Percentiles rank a stretch among this genome's conserved stretches.
These are phyloP conservation scores for Apotomis betuletana DNA, from an alignment of 2,888 invertebrate species.

Conservation along the genomic window DNA sequence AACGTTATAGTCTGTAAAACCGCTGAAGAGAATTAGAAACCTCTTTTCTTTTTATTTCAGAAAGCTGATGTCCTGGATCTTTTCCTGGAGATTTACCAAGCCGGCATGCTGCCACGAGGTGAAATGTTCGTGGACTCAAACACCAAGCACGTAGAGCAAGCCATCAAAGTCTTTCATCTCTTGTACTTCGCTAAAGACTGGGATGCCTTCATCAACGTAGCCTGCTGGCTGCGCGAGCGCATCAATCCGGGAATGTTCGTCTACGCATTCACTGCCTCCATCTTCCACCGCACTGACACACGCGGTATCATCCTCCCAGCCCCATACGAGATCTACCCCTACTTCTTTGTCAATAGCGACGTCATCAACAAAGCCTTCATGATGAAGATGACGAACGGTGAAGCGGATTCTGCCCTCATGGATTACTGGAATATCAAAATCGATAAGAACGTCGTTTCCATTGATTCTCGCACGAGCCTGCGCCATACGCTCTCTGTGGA, in stretches of 20 bases:
- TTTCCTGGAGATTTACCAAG: slow-evolving; percentile 81
- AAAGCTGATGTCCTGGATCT: slow-evolving; percentile 83
- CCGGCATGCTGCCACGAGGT: slow-evolving; percentile 83
- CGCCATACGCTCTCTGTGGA: slow-evolving; percentile 84
- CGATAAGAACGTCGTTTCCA: slow-evolving; percentile 83
- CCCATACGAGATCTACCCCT: slow-evolving; percentile 90
- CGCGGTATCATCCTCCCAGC: slow-evolving; percentile 87
- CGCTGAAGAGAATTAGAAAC: too few relatives aligned
- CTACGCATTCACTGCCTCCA: slow-evolving; percentile 86
- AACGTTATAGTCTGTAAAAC: neutral
- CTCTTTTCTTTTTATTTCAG: slow-evolving; percentile 56
- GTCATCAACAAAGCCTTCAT: slow-evolving; percentile 87
- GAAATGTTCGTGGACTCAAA: slow-evolving; percentile 85
- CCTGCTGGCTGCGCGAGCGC: slow-evolving; percentile 87
- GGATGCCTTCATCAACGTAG: slow-evolving; percentile 86
- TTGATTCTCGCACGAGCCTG: slow-evolving; percentile 87
- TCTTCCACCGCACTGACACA: slow-evolving; percentile 87
- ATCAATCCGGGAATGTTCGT: slow-evolving; percentile 90
- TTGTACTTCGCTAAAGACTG: slow-evolving; percentile 88
- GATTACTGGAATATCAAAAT: slow-evolving; percentile 80
- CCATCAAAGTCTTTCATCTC: slow-evolving; percentile 84
- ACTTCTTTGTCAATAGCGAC: slow-evolving; percentile 88
- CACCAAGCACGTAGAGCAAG: slow-evolving; percentile 84
- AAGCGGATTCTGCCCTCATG: slow-evolving; percentile 77
- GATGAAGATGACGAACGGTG: slow-evolving; percentile 85